Percentiles rank a stretch among this genome's conserved stretches.
These are phyloP conservation scores for Drosophila anomalipes DNA, from an alignment of 2,888 invertebrate species.

Conservation along the genomic window DNA sequence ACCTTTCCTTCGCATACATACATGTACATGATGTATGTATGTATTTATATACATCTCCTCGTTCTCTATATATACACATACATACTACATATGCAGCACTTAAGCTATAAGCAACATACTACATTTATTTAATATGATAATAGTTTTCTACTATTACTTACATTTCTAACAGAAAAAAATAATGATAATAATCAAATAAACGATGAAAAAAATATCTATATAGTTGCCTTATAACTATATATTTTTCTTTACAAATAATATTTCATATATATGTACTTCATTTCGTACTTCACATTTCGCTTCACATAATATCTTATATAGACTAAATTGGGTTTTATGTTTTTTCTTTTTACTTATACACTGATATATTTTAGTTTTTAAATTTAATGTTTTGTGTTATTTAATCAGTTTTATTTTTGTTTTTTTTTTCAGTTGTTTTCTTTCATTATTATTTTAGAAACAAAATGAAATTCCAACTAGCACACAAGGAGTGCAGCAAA, in stretches of 20 bases:
- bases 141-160: constrained; percentile 29
- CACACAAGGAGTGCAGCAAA: constrained; percentile 45
- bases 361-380: constrained; percentile 6
- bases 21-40: constrained; percentile 9
- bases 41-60: constrained; percentile 2
- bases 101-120: constrained; percentile 48
- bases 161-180: constrained; percentile 32
- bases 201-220: constrained; percentile 15
- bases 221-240: constrained; percentile 43
- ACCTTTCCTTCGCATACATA: constrained; percentile 8
- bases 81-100: constrained; percentile 22
- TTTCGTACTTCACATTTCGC: constrained; percentile 60
- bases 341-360: constrained; percentile 5
- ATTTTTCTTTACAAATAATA: constrained; percentile 45
- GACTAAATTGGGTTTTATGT: constrained; percentile 19
- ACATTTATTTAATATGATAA: constrained; percentile 33
- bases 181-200: constrained; percentile 22
- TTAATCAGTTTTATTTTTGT: constrained; percentile 9
- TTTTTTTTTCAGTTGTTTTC: constrained; percentile 25
- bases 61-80: constrained; percentile 2
- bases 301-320: constrained; percentile 43
- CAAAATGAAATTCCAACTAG: constrained; percentile 70
- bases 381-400: constrained; percentile 7
- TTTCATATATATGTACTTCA: constrained; percentile 50
- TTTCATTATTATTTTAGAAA: constrained; percentile 69